Conservation (phyloP, 1,140 invertebrate species). For the Cyrtorhinus lividipennis region DNA sequence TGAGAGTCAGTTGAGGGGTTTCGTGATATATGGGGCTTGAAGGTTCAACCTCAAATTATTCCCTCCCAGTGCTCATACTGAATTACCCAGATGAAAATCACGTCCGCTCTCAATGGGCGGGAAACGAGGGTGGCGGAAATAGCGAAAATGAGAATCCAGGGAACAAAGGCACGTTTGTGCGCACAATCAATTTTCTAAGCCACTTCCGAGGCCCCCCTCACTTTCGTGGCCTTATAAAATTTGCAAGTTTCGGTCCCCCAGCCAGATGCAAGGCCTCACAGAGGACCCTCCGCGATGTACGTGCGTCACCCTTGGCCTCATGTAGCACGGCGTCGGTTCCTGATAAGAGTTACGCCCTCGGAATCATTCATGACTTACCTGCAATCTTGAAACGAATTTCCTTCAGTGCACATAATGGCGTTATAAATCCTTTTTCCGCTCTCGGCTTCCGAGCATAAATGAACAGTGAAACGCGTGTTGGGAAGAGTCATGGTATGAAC, state of each 20-base stretch:
- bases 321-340: too few species aligned
- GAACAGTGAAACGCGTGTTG: too few species aligned
- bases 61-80: too few species aligned
- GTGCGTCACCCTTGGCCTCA: too few species aligned
- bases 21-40: too few species aligned
- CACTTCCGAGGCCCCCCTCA: background rate
- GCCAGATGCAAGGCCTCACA: background rate
- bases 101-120: background rate
- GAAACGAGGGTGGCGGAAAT: background rate
- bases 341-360: background rate
- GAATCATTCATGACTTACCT: background rate
- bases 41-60: too few species aligned
- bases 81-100: background rate
- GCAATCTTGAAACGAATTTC: too few species aligned
- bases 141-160: background rate
- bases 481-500: too few species aligned
- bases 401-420: too few species aligned
- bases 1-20: too few species aligned
- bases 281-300: background rate
- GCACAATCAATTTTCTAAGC: background rate
- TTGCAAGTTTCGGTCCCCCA: background rate
- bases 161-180: background rate
- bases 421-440: too few species aligned
- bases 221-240: background rate
- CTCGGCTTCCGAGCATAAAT: too few species aligned